These are phyloP conservation scores for Acrocephalus arundinaceus DNA, from an alignment of 2,113 vertebrate genomes.

Conservation along the genomic window DNA sequence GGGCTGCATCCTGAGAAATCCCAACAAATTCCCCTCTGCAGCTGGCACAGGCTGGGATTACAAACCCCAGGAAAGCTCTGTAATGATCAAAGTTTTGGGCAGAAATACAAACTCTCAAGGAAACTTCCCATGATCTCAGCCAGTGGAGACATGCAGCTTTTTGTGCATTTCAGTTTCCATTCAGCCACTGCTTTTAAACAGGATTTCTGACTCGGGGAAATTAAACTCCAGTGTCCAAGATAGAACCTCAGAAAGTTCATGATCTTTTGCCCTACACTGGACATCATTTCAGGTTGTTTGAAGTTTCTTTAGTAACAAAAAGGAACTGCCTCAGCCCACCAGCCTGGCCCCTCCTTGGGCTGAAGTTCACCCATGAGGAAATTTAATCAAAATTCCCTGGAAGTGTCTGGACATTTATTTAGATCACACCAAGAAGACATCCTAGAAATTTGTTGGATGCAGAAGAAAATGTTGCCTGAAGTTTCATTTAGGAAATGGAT, in stretches of 20 bases:
- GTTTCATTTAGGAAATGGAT: neutral
- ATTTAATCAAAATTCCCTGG: neutral
- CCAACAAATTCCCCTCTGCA: neutral
- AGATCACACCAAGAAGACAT: neutral
- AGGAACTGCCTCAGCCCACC: fast-evolving
- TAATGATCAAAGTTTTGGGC: neutral
- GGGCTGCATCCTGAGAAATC: neutral
- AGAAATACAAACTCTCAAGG: neutral
- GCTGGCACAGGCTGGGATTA: too few relatives aligned
- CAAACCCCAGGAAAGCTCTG: neutral
- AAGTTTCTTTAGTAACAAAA: neutral
- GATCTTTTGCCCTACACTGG: neutral
- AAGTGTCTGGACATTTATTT: neutral
- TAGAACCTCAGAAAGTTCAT: neutral
- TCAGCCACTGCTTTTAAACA: neutral
- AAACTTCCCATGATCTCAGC: neutral
- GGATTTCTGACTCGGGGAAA: neutral
- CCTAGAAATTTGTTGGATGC: neutral
- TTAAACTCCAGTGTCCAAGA: neutral
- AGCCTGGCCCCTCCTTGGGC: fast-evolving
- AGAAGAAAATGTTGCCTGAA: neutral
- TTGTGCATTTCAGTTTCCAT: neutral
- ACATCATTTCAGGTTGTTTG: neutral
- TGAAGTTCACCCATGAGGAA: neutral
- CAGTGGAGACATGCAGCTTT: neutral